phyloP scores from a whole-genome alignment of 2,888 invertebrate species.

The Cotesia congregata region DNA sequence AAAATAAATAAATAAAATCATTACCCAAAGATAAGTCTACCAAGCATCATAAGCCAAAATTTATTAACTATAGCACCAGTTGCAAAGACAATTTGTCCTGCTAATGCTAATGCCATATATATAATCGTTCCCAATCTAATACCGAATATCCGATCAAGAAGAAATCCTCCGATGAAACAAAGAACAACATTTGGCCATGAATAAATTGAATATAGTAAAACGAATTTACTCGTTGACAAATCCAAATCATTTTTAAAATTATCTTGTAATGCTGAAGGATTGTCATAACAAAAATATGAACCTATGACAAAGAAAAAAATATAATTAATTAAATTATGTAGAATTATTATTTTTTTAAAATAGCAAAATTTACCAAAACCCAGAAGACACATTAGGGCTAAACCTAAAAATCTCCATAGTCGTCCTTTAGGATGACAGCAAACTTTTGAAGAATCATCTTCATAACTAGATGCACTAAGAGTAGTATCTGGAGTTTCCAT shows the following conservation, averaged over 20 bases:
- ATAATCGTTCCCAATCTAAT: conserved; percentile 92
- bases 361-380: conserved; percentile 86
- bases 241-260: conserved; percentile 86
- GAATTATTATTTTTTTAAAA: background rate
- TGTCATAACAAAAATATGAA: conserved; percentile 98
- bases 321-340: background rate
- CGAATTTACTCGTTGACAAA: conserved; percentile 86
- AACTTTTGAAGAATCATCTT: conserved; percentile 59
- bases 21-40: conserved; percentile 95
- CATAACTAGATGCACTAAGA: conserved; percentile 58
- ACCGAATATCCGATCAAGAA: conserved; percentile 95
- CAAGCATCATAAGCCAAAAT: conserved; percentile 92
- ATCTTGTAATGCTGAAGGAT: conserved; percentile 93
- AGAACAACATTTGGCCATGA: conserved; percentile 98
- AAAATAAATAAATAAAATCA: conserved; percentile 16
- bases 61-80: conserved; percentile 83
- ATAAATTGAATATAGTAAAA: conserved; percentile 91
- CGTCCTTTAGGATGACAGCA: conserved; percentile 81
- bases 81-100: conserved; percentile 92
- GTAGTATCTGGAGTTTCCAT: conserved; percentile 56
- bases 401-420: conserved; percentile 85
- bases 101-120: conserved; percentile 87
- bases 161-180: conserved; percentile 96
- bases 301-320: conserved; percentile 75
- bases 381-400: conserved; percentile 93